These are phyloP conservation scores for Pyxicephalus adspersus DNA, from an alignment of 2,113 vertebrate genomes.

Conservation along the genomic window DNA sequence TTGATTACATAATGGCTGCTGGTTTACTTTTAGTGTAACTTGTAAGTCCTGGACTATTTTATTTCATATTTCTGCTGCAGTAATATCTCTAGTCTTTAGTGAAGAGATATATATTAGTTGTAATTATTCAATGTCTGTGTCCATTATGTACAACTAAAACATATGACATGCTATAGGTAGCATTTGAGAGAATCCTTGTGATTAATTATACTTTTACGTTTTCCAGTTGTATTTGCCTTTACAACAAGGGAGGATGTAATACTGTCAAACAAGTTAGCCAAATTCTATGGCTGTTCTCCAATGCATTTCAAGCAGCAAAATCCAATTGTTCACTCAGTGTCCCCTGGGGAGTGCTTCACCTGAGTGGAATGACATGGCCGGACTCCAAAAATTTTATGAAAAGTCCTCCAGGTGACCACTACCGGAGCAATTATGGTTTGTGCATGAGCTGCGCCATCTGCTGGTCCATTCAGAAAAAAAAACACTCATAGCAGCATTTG, in stretches of 20 bases:
- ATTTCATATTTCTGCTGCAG: no score
- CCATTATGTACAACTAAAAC: no score
- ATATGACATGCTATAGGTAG: no score
- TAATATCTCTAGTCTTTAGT: no score
- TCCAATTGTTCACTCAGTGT: background rate
- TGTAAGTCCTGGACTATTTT: no score
- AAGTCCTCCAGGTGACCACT: background rate
- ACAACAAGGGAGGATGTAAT: background rate
- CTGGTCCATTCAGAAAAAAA: background rate
- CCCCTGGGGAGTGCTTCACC: background rate
- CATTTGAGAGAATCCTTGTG: background rate
- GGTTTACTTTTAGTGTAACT: no score
- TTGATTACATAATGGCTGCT: no score
- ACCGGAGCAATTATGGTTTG: background rate
- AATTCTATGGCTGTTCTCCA: background rate
- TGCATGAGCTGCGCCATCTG: background rate
- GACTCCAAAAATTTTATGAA: background rate
- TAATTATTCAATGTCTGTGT: no score
- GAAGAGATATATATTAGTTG: no score
- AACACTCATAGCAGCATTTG: background rate
- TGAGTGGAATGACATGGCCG: background rate
- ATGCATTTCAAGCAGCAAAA: background rate
- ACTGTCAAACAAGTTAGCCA: slow-evolving; percentile 25
- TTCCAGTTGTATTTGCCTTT: no score
- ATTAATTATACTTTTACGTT: background rate